Evolutionary conservation across 2,797 vertebrate genomes (phyloP), one percentile per base, ranked within the genome.

Genomic region (Muraenolepis orangiensis): DNA sequence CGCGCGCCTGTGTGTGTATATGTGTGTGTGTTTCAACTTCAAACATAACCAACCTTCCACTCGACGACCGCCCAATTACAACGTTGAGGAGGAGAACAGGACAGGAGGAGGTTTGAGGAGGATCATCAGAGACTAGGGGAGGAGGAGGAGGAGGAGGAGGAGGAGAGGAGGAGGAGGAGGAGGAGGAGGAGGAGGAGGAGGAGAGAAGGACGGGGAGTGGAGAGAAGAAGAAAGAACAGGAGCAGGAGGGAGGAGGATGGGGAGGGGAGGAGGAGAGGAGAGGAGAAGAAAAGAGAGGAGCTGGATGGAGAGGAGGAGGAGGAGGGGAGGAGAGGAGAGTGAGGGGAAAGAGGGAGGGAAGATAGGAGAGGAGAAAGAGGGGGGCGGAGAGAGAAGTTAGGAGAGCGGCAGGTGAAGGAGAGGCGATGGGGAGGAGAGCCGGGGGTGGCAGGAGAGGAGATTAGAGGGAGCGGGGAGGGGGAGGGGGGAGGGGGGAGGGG

Each of bases 1-100:
- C n/a, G n/a, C n/a, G n/a, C n/a, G n/a, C n/a, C n/a, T n/a, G n/a
- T 51, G 51, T 72, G 40, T 32, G 38, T 72, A 61, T 69, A 30
- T 71, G 61, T 46, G 28, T 51, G 28, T 73, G 14, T 74, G 28
- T 71, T 5, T 73, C 20, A 23, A 36, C 67, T 72, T 72, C 30
- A 46, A 38, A 40, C 14, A 29, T 28, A 71, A 42, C 23, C 28
- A 26, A 34, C 69, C n/a, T 70, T 14, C 36, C 11, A 70, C 36
- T n/a, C 16, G 28, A 67, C 28, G 12, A 29, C 64, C 11, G 18
- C 42, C 20, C 2, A 51, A 51, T 51, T 29, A 28, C 66, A 28
- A 7, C 18, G 8, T 64, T 36, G 20, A 38, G 68, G 1, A 30
- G 32, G 20, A 36, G 32, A 4, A 70, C n/a, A 36, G 26, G 10